Conservation (phyloP, 2,113 vertebrate genomes). For the Chaetodon auriga region DNA sequence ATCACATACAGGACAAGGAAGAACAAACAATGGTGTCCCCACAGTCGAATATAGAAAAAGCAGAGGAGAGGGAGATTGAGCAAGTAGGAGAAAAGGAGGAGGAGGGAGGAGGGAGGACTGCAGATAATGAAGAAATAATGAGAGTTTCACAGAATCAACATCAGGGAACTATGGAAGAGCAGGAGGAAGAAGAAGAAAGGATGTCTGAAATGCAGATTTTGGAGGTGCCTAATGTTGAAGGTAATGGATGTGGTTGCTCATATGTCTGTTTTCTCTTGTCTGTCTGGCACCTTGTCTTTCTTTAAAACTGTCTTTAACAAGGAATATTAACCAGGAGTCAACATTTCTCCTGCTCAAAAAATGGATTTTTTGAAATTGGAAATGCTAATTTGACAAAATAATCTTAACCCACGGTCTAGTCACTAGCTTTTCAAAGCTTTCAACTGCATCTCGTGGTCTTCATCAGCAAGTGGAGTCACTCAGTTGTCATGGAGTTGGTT, state of each 20-base stretch:
- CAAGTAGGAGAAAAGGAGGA: background rate
- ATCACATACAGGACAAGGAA: constrained; percentile 36
- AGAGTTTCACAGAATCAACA: constrained; percentile 9
- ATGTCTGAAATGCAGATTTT: constrained; percentile 35
- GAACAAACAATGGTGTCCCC: constrained; percentile 27
- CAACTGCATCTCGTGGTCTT: background rate
- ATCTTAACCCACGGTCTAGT: background rate
- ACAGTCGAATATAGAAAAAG: background rate
- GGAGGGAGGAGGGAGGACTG: constrained; percentile 32
- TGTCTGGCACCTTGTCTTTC: background rate
- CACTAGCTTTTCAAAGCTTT: background rate
- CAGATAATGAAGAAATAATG: constrained; percentile 33
- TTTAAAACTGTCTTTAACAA: background rate
- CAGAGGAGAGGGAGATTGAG: constrained; percentile 18
- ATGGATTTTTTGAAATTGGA: background rate
- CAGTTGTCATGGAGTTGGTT: background rate
- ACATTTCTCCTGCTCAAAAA: background rate
- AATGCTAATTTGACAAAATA: background rate
- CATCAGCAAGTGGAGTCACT: background rate
- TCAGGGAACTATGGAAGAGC: constrained; percentile 31
- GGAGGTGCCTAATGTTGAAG: constrained; percentile 68
- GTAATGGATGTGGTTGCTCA: constrained; percentile 40
- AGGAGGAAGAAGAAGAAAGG: constrained; percentile 37
- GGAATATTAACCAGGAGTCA: background rate
- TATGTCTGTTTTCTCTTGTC: background rate